Evolutionary conservation across 2,113 vertebrate genomes (phyloP), one percentile per base, ranked within the genome.

Genomic region (Nerophis lumbriciformis): DNA sequence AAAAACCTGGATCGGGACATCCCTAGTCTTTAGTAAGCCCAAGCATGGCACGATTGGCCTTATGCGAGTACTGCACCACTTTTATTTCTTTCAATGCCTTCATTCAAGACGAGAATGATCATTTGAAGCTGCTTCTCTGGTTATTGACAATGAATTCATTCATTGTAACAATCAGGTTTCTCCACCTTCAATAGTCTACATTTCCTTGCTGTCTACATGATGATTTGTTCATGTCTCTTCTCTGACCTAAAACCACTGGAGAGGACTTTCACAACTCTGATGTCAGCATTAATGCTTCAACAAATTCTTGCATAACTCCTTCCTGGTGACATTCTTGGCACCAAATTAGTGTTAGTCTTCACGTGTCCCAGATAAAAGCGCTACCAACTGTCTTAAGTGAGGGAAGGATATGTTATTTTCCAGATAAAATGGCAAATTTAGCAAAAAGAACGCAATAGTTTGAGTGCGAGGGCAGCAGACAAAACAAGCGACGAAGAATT

Each of bases 161-260:
- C 0, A 50, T n/a, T n/a, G 14, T 49, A 49, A n/a, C 48, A 49
- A 14, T 13, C 6, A 49, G 38, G 38, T 39, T 39, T 28, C 28
- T 28, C 28, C 28, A 28, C 28, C 28, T 28, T 39, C 38, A 39
- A 39, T 39, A 39, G 38, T n/a, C 48, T 49, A 14, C 48, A 9
- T 4, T 49, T 7, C n/a, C 48, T 49, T 64, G 81, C 80, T 79
- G 82, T 47, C 44, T 75, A 83, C 6, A 53, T 83, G 82, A 83
- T 85, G 77, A 83, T 80, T 36, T 68, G 49, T 62, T 73, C 79
- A 83, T 85, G 79, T 87, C 82, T 87, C 85, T 85, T 87, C 85
- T 87, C 82, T 82, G 85, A 87, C 47, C 69, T 6, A 73, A 72
- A 57, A 65, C 52, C 49, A 55, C 42, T 84, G 84, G 53, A 75